Conservation (phyloP, 2,888 invertebrate species). For the Leucozona laternaria region DNA sequence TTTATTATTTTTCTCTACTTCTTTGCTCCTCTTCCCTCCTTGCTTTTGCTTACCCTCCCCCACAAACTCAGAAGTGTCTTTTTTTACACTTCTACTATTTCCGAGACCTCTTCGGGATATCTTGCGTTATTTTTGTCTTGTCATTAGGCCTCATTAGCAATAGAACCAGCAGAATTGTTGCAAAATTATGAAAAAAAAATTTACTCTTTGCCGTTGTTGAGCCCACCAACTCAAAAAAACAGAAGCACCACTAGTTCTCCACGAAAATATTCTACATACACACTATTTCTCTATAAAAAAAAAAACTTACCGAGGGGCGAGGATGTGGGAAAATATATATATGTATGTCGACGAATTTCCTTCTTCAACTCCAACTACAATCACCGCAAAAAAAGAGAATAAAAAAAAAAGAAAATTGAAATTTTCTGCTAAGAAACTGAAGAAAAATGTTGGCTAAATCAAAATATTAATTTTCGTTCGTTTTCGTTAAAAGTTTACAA, state of each 20-base stretch:
- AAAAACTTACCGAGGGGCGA: slow-evolving; percentile 75
- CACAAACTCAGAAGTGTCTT: slow-evolving; percentile 36
- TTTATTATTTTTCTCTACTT: slow-evolving; percentile 30
- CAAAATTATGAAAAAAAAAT: slow-evolving; percentile 66
- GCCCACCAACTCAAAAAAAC: not conserved
- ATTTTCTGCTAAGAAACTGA: slow-evolving; percentile 6
- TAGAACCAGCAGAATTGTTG: slow-evolving; percentile 36
- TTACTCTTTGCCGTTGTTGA: slow-evolving; percentile 5
- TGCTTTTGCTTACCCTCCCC: slow-evolving; percentile 10
- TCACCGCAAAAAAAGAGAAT: slow-evolving; percentile 58
- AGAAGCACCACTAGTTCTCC: slow-evolving; percentile 26
- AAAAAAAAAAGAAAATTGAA: slow-evolving; percentile 35
- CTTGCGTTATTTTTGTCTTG: slow-evolving; percentile 63
- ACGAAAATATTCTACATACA: slow-evolving; percentile 48
- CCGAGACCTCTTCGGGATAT: slow-evolving; percentile 47
- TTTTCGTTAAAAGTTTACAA: slow-evolving; percentile 62
- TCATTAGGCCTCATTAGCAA: slow-evolving; percentile 36
- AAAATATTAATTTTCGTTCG: slow-evolving; percentile 50
- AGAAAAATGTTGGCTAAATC: slow-evolving; percentile 13
- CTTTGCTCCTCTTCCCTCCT: not conserved
- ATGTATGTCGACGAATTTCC: slow-evolving; percentile 54
- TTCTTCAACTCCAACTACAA: slow-evolving; percentile 67
- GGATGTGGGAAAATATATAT: slow-evolving; percentile 71
- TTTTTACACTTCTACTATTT: slow-evolving; percentile 28
- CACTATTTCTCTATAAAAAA: slow-evolving; percentile 55